These are phyloP conservation scores for Burhinus bistriatus DNA, from an alignment of 2,113 vertebrate genomes.

Conservation along the genomic window DNA sequence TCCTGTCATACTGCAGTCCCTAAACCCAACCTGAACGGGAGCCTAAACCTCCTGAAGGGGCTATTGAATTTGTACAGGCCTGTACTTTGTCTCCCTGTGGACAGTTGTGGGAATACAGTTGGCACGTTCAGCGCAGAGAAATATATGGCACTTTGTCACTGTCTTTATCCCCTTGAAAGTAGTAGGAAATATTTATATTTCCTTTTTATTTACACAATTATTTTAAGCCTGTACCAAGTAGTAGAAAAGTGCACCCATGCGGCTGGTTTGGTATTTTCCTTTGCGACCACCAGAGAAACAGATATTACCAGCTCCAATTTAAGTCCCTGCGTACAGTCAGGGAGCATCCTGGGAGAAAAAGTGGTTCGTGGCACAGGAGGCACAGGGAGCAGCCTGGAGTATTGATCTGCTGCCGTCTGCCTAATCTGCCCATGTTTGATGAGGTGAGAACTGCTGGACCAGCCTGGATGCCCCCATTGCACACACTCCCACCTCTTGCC, in stretches of 20 bases:
- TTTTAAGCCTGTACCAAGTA: neutral
- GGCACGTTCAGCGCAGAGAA: neutral
- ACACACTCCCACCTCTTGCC: neutral
- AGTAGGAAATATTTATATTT: neutral
- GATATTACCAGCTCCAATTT: neutral
- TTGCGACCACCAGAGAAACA: neutral
- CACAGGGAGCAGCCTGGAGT: neutral
- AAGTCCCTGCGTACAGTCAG: neutral
- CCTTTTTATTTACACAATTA: neutral
- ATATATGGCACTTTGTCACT: neutral
- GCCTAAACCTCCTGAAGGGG: neutral
- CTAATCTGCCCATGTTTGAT: neutral
- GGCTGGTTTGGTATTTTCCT: neutral
- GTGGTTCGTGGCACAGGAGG: neutral
- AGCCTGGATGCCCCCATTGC: neutral
- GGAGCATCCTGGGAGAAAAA: neutral
- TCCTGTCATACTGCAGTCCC: neutral
- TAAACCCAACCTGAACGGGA: neutral
- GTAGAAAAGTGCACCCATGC: neutral
- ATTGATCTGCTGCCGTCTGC: neutral
- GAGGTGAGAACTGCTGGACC: neutral
- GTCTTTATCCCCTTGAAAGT: neutral
- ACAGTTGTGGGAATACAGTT: neutral
- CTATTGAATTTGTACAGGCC: neutral
- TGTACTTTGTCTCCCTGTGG: neutral